Evolutionary conservation across 1,140 invertebrate genomes (phyloP).

Genomic region (Drosophila bipectinata): DNA sequence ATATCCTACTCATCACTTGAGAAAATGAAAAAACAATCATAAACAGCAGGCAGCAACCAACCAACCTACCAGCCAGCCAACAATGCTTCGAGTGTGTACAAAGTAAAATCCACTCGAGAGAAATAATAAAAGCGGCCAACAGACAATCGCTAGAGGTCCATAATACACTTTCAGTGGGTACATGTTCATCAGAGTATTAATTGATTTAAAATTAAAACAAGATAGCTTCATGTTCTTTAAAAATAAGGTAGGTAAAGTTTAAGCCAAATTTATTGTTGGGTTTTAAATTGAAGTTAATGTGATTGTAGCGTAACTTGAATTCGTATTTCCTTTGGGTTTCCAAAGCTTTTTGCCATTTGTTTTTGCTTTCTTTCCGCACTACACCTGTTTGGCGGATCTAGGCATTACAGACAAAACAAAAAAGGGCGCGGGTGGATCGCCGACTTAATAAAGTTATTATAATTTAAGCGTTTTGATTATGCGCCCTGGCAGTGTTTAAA

Average conservation of each 20-base stretch:
- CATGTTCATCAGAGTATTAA: background rate
- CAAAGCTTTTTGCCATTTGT: constrained; percentile 61
- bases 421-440: constrained; percentile 30
- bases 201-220: background rate
- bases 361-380: constrained; percentile 65
- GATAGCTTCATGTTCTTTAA: too few relatives aligned
- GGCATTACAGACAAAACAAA: background rate
- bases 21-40: constrained; percentile 82
- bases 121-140: constrained; percentile 53
- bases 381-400: constrained; percentile 65
- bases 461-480: constrained; percentile 83
- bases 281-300: background rate
- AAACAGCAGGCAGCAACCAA: constrained; percentile 67
- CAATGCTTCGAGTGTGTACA: constrained; percentile 67
- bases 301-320: background rate
- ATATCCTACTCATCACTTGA: constrained; percentile 83
- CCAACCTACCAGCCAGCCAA: constrained; percentile 32
- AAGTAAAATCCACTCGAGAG: constrained; percentile 75
- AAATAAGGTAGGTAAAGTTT: too few relatives aligned
- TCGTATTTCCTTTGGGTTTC: constrained; percentile 5
- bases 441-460: constrained; percentile 82
- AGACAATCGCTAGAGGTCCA: constrained; percentile 41
- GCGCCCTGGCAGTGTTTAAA: constrained; percentile 79
- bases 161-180: constrained; percentile 9
- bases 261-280: too few relatives aligned